phyloP scores from a whole-genome alignment of 2,888 invertebrate genomes.

The Drosophila atripex region DNA sequence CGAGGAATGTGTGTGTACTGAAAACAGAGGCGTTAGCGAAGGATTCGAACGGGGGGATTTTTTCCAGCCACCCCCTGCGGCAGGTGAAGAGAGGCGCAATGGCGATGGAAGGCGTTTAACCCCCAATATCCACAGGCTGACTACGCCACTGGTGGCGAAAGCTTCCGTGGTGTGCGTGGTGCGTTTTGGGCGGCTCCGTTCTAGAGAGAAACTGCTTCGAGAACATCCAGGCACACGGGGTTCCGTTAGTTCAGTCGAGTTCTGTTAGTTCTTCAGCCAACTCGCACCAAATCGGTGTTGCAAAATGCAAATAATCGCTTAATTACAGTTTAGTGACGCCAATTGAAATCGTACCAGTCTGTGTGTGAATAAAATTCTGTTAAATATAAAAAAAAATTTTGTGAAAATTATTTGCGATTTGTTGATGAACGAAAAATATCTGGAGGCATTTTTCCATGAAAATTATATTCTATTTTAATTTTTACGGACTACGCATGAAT shows the following conservation, averaged over 20 bases:
- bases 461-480: slow-evolving; percentile 3
- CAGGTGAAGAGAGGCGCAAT: no score
- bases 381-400: slow-evolving; percentile 2
- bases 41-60: background rate
- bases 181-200: slow-evolving; percentile 63
- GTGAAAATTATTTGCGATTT: background rate
- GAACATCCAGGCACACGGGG: slow-evolving; percentile 30
- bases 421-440: slow-evolving; percentile 2
- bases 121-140: background rate
- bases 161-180: slow-evolving; percentile 8
- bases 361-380: slow-evolving; percentile 2
- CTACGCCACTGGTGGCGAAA: slow-evolving; percentile 1
- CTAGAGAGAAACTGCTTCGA: slow-evolving; percentile 6
- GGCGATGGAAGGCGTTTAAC: background rate
- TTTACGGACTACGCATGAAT: slow-evolving; percentile 35
- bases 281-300: slow-evolving; percentile 32
- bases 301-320: slow-evolving; percentile 32
- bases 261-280: slow-evolving; percentile 40
- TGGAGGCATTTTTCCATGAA: background rate
- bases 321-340: slow-evolving; percentile 18
- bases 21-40: slow-evolving; percentile 32
- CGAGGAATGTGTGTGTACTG: slow-evolving; percentile 35
- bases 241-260: slow-evolving; percentile 26
- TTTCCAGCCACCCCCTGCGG: background rate
- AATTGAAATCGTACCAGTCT: background rate